These are phyloP conservation scores for Heterotilapia buettikoferi DNA, from an alignment of 2,113 vertebrate genomes.

Conservation along the genomic window DNA sequence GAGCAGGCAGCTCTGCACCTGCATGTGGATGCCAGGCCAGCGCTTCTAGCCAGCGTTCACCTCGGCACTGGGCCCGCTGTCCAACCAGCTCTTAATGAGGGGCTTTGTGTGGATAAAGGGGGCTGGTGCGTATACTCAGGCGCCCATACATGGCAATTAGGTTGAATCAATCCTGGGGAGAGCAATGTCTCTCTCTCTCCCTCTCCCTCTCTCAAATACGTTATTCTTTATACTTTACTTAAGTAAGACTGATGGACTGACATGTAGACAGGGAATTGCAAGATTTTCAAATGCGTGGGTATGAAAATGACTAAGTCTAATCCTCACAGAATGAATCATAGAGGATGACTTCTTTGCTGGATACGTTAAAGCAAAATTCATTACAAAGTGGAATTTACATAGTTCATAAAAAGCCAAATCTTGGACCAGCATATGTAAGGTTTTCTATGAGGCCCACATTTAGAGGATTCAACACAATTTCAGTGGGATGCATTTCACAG, in stretches of 20 bases:
- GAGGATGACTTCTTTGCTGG: neutral
- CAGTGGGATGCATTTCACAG: neutral
- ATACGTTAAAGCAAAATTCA: neutral
- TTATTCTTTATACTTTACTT: neutral
- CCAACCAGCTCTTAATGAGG: slow-evolving; percentile 65
- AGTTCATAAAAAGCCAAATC: neutral
- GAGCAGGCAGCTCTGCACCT: slow-evolving; percentile 51
- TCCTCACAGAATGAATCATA: slow-evolving; percentile 24
- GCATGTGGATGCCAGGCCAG: slow-evolving; percentile 45
- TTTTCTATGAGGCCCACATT: neutral
- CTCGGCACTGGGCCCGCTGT: slow-evolving; percentile 41
- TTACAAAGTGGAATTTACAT: neutral
- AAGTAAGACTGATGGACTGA: slow-evolving; percentile 34
- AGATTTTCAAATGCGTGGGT: slow-evolving; percentile 4
- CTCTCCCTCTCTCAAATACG: neutral
- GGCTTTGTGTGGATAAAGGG: slow-evolving; percentile 61
- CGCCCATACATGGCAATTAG: slow-evolving; percentile 59
- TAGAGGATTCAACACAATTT: neutral
- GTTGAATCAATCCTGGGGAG: slow-evolving; percentile 26
- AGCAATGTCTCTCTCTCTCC: slow-evolving; percentile 16
- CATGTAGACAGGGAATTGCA: slow-evolving; percentile 4
- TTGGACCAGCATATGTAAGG: neutral
- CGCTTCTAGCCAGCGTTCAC: slow-evolving; percentile 41
- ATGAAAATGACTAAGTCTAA: slow-evolving; percentile 22
- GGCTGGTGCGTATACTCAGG: slow-evolving; percentile 23